Base-by-base conservation (phyloP, 2,113 vertebrate genomes). In the Pelusios castaneus region DNA sequence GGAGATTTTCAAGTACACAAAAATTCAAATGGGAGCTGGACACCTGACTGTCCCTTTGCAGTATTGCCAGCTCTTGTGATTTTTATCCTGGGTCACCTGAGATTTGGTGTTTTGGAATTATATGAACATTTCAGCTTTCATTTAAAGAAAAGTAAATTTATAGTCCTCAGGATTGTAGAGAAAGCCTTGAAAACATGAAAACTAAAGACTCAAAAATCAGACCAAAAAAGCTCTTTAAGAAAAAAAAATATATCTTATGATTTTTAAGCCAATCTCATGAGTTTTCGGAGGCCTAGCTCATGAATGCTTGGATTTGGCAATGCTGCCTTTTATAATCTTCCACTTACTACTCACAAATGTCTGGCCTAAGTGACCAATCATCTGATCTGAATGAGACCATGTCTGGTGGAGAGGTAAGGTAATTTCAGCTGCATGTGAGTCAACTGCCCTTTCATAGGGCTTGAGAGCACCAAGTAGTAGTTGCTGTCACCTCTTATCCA, bases 61-160 rank as follows among this genome's bases (percentile, higher is more conserved):
- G 5, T 1, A 0, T 2, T 79, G 52, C 4, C 11, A 2, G 0
- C 5, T 84, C n/a, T 85, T 86, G 11, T 6, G 45, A 16, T 11
- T 75, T 43, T n/a, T 78, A 93, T 47, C 21, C 8, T 22, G 82
- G 58, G 13, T 77, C 11, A 80, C 67, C 41, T 80, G 19, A 41
- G 89, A 45, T 5, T 3, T 67, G 34, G 2, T 80, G n/a, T 2
- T 60, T 83, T 94, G 63, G n/a, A 16, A 70, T 70, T 70, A 38
- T 67, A 16, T 22, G 63, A 70, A n/a, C 21, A 21, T 70, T 34
- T 70, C 63, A 38, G 63, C n/a, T 70, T 70, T 70, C 63, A 87
- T 47, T 4, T 43, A 10, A n/a, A 38, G 43, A 83, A 83, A 22
- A 83, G 21, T 27, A 83, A 83, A 22, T 25, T 5, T 84, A 34